Conservation (phyloP, 2,113 vertebrate genomes). For the Zosterops borbonicus region DNA sequence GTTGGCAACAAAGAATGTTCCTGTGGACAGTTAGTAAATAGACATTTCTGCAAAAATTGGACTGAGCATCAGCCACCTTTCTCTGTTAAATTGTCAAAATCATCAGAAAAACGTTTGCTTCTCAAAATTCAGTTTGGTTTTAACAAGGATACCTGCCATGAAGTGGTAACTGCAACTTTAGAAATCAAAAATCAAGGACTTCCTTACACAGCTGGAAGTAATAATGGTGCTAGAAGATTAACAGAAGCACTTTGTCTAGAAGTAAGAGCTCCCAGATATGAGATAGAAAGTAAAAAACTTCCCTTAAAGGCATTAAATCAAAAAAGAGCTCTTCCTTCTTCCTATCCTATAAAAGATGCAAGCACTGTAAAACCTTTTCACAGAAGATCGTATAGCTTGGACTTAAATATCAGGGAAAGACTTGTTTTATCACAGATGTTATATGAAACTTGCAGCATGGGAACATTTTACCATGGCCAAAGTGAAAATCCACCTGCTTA, state of each 20-base stretch:
- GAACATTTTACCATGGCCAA: background rate
- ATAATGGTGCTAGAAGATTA: conserved; percentile 55
- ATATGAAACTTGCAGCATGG: conserved; percentile 23
- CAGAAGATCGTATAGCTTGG: conserved; percentile 77
- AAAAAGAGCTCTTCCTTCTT: conserved; percentile 58
- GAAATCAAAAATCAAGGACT: conserved; percentile 42
- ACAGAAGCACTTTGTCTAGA: conserved; percentile 75
- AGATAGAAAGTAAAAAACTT: conserved; percentile 55
- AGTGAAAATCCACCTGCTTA: conserved; percentile 41
- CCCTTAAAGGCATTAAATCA: conserved; percentile 50
- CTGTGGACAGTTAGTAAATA: conserved; percentile 75
- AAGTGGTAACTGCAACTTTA: conserved; percentile 30
- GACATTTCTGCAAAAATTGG: conserved; percentile 82
- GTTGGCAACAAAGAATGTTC: conserved; percentile 83
- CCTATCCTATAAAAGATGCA: conserved; percentile 47
- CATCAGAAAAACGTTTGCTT: conserved; percentile 51
- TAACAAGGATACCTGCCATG: conserved; percentile 16
- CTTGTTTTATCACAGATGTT: conserved; percentile 53
- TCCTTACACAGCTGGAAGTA: conserved; percentile 51
- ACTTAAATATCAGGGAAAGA: conserved; percentile 65
- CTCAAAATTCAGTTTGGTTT: conserved; percentile 42
- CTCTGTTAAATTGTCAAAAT: conserved; percentile 62
- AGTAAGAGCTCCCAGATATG: conserved; percentile 52
- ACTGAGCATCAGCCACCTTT: conserved; percentile 75
- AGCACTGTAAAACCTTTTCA: conserved; percentile 63